These are phyloP conservation scores for Dendrocincla tyrannina DNA, from an alignment of 2,797 vertebrate species.

Conservation along the genomic window DNA sequence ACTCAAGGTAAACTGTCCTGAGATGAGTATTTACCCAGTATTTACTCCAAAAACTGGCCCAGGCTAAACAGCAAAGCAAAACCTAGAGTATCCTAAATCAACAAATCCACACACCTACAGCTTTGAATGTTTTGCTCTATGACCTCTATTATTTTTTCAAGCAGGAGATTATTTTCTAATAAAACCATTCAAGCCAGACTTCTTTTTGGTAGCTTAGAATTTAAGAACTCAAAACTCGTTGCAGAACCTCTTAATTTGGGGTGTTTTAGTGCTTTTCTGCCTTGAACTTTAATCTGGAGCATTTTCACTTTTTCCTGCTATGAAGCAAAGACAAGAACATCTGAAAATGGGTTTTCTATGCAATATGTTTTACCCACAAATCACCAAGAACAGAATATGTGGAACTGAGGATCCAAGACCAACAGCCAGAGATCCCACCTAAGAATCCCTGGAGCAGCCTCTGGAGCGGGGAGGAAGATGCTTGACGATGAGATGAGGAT, in stretches of 20 bases:
- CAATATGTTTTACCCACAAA: background rate
- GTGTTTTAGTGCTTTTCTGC: background rate
- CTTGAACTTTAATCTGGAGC: background rate
- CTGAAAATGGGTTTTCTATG: fast-evolving
- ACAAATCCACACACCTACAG: background rate
- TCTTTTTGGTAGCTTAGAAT: background rate
- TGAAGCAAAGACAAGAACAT: background rate
- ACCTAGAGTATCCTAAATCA: background rate
- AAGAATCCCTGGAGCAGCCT: background rate
- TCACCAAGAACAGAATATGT: background rate
- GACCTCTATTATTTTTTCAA: background rate
- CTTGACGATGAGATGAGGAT: background rate
- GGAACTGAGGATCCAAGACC: background rate
- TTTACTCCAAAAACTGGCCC: background rate
- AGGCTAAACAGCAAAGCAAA: background rate
- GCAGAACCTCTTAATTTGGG: background rate
- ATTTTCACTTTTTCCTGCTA: background rate
- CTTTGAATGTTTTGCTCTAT: background rate
- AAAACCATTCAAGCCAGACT: background rate
- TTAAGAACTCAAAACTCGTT: background rate
- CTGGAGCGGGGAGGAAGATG: background rate
- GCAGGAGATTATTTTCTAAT: background rate
- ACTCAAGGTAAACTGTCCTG: background rate
- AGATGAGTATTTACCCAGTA: background rate
- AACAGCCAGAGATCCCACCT: background rate